Evolutionary conservation across 2,888 invertebrate genomes (phyloP).

Genomic region (Apamea monoglypha): DNA sequence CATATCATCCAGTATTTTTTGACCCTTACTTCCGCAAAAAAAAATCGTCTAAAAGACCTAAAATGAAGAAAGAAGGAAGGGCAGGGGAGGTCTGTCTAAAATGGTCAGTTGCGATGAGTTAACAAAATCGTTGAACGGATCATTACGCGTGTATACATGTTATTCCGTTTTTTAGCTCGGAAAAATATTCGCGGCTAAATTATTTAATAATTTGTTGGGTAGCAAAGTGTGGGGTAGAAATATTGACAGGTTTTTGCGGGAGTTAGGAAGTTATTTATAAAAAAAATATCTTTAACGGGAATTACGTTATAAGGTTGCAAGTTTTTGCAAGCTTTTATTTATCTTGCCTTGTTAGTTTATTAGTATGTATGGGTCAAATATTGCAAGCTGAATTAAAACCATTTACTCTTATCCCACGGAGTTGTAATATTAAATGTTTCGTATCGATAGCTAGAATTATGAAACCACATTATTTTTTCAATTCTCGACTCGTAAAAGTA

Average conservation of each 20-base stretch:
- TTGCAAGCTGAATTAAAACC: neutral
- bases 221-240: conserved; percentile 35
- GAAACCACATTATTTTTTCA: too few relatives aligned
- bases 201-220: conserved; percentile 61
- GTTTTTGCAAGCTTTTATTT: neutral
- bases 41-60: neutral
- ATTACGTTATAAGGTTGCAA: too few relatives aligned
- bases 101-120: conserved; percentile 77
- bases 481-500: neutral
- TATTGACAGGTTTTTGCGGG: conserved; percentile 47
- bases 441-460: too few relatives aligned
- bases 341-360: neutral
- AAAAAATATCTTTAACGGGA: conserved; percentile 17
- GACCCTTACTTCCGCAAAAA: conserved; percentile 44
- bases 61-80: neutral
- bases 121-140: conserved; percentile 81
- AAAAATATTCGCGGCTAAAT: conserved; percentile 71
- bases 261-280: neutral
- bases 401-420: neutral
- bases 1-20: conserved; percentile 59
- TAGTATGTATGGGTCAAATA: neutral
- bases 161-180: conserved; percentile 74
- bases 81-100: conserved; percentile 59
- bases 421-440: neutral
- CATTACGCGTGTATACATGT: conserved; percentile 80